phyloP scores from a whole-genome alignment of 2,888 invertebrate species.

The Leucania comma region DNA sequence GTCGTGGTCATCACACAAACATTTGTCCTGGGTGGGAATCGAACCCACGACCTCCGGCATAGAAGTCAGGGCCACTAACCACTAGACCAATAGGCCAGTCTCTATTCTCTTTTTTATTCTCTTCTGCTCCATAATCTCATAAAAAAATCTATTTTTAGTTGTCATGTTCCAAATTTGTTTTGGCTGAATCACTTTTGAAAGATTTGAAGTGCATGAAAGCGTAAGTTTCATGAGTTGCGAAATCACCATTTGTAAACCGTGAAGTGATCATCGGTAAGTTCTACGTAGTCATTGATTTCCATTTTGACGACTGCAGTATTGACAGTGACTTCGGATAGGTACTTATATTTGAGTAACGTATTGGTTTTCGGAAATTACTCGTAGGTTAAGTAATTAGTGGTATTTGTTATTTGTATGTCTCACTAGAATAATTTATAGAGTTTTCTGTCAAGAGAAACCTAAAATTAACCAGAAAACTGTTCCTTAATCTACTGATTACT shows the following conservation, averaged over 20 bases:
- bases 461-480: conserved; percentile 41
- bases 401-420: background rate
- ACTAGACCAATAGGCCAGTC: too few species aligned
- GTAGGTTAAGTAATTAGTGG: too few species aligned
- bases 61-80: too few species aligned
- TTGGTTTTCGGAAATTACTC: background rate
- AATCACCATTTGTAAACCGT: conserved; percentile 11
- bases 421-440: conserved; percentile 6
- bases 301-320: conserved; percentile 7
- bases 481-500: conserved; percentile 45
- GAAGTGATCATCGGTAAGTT: conserved; percentile 7
- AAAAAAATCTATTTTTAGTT: too few species aligned
- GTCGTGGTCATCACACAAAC: too few species aligned
- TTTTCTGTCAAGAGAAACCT: conserved; percentile 30
- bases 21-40: too few species aligned
- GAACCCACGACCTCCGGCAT: too few species aligned
- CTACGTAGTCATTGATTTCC: conserved; percentile 36
- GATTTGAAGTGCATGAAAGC: conserved; percentile 16
- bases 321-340: conserved; percentile 7
- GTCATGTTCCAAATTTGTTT: conserved; percentile 9
- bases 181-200: background rate
- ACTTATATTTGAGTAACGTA: background rate
- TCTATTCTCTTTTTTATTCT: too few species aligned
- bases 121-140: too few species aligned
- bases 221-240: conserved; percentile 16